These are phyloP conservation scores for Macroglossus sobrinus DNA, from an alignment of 2,113 vertebrate genomes.

Conservation along the genomic window DNA sequence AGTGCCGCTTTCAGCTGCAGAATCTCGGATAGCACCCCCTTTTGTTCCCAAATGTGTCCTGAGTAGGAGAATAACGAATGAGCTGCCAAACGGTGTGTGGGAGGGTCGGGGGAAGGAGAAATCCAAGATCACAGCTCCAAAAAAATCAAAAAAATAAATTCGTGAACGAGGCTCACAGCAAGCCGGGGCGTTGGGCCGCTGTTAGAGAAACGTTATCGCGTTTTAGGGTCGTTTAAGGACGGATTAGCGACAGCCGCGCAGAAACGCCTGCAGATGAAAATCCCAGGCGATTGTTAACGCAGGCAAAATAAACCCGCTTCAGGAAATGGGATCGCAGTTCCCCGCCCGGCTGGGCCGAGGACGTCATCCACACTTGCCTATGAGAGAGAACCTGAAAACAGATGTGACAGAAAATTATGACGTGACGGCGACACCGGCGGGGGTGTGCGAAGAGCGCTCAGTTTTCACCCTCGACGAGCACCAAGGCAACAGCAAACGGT, in stretches of 20 bases:
- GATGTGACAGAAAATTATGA: fast-evolving
- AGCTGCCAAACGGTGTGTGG: fast-evolving
- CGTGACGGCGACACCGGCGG: fast-evolving
- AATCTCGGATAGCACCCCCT: fast-evolving
- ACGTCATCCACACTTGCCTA: fast-evolving
- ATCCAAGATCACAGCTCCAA: too few species aligned
- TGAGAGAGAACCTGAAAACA: background rate
- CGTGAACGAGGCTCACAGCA: background rate
- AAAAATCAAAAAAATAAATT: too few species aligned
- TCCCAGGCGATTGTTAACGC: background rate
- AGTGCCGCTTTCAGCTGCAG: fast-evolving
- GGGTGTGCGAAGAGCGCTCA: fast-evolving
- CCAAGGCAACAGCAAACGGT: fast-evolving
- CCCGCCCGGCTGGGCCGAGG: fast-evolving
- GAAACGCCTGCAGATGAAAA: background rate
- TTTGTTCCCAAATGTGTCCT: background rate
- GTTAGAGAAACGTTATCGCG: background rate
- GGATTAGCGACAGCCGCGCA: too few species aligned
- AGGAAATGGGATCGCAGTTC: background rate
- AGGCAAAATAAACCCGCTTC: too few species aligned
- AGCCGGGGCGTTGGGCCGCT: fast-evolving
- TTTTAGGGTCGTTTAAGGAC: too few species aligned
- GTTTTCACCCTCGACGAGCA: too few species aligned
- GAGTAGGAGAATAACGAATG: background rate
- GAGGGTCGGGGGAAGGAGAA: too few species aligned